Base-by-base conservation (phyloP, 2,888 invertebrate genomes). In the Dryadula phaetusa region DNA sequence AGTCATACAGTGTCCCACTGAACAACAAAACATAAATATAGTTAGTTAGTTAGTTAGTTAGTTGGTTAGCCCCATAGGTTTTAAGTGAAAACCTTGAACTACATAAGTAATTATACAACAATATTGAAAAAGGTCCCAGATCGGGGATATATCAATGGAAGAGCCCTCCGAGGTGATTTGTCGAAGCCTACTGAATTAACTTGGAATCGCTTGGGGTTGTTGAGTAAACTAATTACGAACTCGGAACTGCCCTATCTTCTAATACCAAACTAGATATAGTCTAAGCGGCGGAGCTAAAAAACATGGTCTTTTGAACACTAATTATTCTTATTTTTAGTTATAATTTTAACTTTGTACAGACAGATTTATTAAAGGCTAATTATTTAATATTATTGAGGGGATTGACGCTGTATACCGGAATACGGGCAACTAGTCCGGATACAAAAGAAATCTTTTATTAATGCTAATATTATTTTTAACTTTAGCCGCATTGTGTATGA, bases 221-320 rank as follows among this genome's bases (percentile, higher is more conserved):
- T 61, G 62, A 67, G 64, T 65, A 69, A 66, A 69, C 65, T 67
- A 72, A 70, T 72, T 72, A 72, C 69, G 53, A 62, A 60, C 68
- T 70, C 65, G 65, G 71, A 63, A 68, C 67, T 62, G 58, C 49
- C 64, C 40, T 47, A 44, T 60, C 64, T 68, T 62, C 46, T 66
- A 62, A 64, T 66, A 64, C 68, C 44, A 64, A 63, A 56, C 62
- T 66, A 64, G 52, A 44, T 63, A 25, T 68, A 67, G 65, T 20
- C 32, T 25, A 60, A 32, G 69, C 52, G 53, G 1, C 6, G 12
- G 16, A 0, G 42, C 16, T 2, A 10, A 28, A 20, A 3, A 37
- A 54, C 16, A 54, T 25, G 5, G 6, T n/a, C n/a, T n/a, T n/a
- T n/a, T n/a, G n/a, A n/a, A n/a, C n/a, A n/a, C n/a, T n/a, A n/a